Evolutionary conservation across 2,888 invertebrate species (phyloP), one percentile per base, ranked within the genome.

Genomic region (Ennomos quercinarius): DNA sequence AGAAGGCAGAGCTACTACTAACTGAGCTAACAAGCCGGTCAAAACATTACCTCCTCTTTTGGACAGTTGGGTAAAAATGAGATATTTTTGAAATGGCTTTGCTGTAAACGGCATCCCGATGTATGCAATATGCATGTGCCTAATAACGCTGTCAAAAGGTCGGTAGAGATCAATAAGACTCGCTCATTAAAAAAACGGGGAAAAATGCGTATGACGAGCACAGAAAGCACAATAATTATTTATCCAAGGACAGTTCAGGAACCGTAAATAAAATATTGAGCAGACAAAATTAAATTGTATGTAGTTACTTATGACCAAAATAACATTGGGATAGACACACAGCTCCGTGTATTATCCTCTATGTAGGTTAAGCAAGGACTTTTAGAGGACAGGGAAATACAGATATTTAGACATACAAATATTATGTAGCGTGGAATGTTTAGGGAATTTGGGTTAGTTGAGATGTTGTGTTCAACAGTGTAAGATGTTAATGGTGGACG

Each of bases 321-420:
- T 67, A 52, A 64, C 49, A 57, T 54, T 13, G 58, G 27, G 41
- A 63, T 67, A 65, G 65, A 65, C 61, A 67, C 67, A 60, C 55
- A 52, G 52, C 62, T 63, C 38, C 53, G 52, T 50, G 55, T 65
- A 27, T 0, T 17, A 61, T 60, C 38, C 39, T 57, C 47, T 40
- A 60, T 51, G 60, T 63, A 47, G 58, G 64, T 57, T 64, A 61
- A 49, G 57, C 65, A 67, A 67, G 65, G 67, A 64, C 65, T 45
- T 61, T 66, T 64, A 55, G 59, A 64, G 68, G 63, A 53, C 63
- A 66, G 59, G 66, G 63, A 68, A 66, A 68, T 68, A 68, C 51
- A 68, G 68, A 66, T 61, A 64, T 66, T 66, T 66, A 63, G 63
- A 63, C 65, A 61, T 65, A 64, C 68, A 63, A 64, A 68, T 66